Evolutionary conservation across 2,797 vertebrate species (phyloP), one percentile per base, ranked within the genome.

Genomic region (Scolopax bukidnonensis): DNA sequence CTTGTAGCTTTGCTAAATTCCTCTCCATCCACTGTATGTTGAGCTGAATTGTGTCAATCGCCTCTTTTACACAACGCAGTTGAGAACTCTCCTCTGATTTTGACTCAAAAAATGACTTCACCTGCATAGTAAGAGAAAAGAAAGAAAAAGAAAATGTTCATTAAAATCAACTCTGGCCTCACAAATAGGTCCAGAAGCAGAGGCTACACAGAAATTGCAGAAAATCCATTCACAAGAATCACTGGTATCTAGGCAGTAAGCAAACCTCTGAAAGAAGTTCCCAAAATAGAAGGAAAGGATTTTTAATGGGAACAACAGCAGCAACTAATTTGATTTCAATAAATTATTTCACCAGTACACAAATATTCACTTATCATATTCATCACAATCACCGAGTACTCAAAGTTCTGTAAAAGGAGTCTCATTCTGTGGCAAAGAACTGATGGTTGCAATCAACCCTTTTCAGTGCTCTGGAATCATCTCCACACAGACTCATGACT

Each of bases 11-110:
- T 45, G 97, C 61, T 24, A 99, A 96, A 94, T 99, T 99, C 38
- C 83, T 98, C 23, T 99, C 97, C 98, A 99, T 98, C 99, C 99
- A 99, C 73, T 97, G 98, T 93, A 98, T 98, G 97, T 99, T 99
- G 84, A 99, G 78, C 59, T 98, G 98, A 97, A 99, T 99, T 95
- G 98, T 98, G 93, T 99, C 98, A 67, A 98, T 93, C 48, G 99
- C 99, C 79, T 99, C 98, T 96, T 98, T 98, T 47, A 99, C 98
- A 40, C 98, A 98, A 53, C 96, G 98, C 96, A 99, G 98, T 84
- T 98, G 98, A 92, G 98, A 98, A 84, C 98, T 98, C 20, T 98
- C 97, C 47, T 98, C 98, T 64, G 98, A 98, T 87, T 99, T 98
- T 84, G 98, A 98, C 82, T 98, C 98, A 97, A 99, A 99, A 98